Evolutionary conservation across 2,797 vertebrate genomes (phyloP).

Genomic region (Lophius americanus): DNA sequence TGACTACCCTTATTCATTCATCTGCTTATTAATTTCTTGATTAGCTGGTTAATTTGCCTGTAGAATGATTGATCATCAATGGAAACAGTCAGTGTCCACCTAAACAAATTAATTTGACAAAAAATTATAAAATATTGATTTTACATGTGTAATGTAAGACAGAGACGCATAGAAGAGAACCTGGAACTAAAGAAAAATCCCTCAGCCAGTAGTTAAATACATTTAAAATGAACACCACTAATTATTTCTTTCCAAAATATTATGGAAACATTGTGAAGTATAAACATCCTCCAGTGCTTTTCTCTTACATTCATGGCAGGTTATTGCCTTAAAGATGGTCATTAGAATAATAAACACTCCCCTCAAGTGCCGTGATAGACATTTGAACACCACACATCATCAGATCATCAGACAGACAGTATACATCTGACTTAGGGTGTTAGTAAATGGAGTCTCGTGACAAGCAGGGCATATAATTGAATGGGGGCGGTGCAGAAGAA

Average conservation of each 20-base stretch:
- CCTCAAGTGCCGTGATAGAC: neutral
- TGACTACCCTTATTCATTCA: neutral
- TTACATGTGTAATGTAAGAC: neutral
- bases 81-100: too few species aligned
- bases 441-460: slow-evolving; percentile 10
- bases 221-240: too few species aligned
- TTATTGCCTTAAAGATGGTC: neutral
- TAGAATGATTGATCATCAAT: too few species aligned
- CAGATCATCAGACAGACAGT: slow-evolving; percentile 4
- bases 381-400: neutral
- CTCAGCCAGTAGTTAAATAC: too few species aligned
- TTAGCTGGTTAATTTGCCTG: neutral
- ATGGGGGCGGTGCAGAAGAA: slow-evolving; percentile 53
- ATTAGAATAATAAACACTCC: slow-evolving; percentile 9
- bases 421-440: slow-evolving; percentile 4
- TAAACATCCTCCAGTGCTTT: neutral
- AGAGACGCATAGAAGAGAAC: neutral
- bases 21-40: neutral
- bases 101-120: too few species aligned
- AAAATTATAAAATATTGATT: neutral
- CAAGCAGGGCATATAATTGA: slow-evolving; percentile 63
- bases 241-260: neutral
- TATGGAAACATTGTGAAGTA: neutral
- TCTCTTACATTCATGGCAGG: neutral
- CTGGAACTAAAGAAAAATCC: neutral